Evolutionary conservation across 2,888 invertebrate species (phyloP), one percentile per base, ranked within the genome.

Genomic region (Nasonovia ribisnigri): DNA sequence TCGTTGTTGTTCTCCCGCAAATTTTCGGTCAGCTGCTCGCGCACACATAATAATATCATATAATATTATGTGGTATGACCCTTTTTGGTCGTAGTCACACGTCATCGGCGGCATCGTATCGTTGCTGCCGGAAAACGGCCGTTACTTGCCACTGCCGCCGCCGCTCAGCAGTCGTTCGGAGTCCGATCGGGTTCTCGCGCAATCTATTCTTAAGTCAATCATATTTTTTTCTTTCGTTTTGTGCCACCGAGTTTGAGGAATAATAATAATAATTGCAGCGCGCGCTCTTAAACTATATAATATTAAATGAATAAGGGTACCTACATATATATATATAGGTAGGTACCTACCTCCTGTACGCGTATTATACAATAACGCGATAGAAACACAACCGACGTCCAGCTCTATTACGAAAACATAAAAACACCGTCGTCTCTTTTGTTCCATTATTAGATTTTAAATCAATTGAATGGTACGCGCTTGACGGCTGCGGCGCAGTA

Each of bases 191-290:
- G 57, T 57, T 57, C n/a, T 24, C 54, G 42, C 48, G n/a, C 90
- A 90, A 93, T 84, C 93, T 42, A 90, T 93, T 93, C 93, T 67
- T 67, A 60, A 93, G 93, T 93, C 93, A 86, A 93, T 93, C 93
- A 90, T 92, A 46, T 93, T 84, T 90, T 77, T 77, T 77, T 77
- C 77, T 77, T 36, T 46, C 77, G 26, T 46, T 88, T 51, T 57
- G n/a, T 46, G 46, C 88, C 57, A 29, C 54, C 29, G 84, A 90
- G 60, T 93, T 93, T 86, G 24, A 84, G 92, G 54, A 92, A 89
- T 92, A 88, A 89, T 54, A 54, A 54, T 54, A 51, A 48, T 48
- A 54, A 84, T 89, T 77, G 8, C 77, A 20, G 16, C 36, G 43
- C 13, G 51, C 42, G 88, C 29, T 42, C 29, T 24, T 43, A 43